Evolutionary conservation across 2,113 vertebrate species (phyloP).

Genomic region (Hylia prasina): DNA sequence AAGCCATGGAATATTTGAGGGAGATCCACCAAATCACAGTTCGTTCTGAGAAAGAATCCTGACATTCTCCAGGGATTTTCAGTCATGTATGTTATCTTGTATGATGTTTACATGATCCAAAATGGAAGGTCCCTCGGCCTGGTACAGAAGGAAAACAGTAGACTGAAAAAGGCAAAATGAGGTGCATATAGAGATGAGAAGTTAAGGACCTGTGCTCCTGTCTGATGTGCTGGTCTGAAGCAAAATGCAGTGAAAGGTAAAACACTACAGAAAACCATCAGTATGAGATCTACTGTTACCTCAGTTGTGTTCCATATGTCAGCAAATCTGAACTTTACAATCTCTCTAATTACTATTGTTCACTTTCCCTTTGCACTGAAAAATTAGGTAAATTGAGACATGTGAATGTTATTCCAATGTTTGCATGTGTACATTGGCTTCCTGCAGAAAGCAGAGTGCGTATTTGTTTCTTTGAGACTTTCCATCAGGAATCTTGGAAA

Average conservation of each 20-base stretch:
- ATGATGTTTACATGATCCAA: fast-evolving
- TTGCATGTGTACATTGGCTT: background rate
- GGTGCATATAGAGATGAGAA: background rate
- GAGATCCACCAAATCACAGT: background rate
- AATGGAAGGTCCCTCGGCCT: background rate
- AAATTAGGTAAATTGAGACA: background rate
- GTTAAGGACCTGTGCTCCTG: background rate
- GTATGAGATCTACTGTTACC: background rate
- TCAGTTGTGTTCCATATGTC: background rate
- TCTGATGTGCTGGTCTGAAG: background rate
- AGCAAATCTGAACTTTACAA: background rate
- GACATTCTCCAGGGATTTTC: background rate
- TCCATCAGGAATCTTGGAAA: background rate
- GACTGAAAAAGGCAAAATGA: background rate
- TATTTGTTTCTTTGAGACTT: background rate
- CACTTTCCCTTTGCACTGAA: background rate
- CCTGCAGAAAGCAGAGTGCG: fast-evolving
- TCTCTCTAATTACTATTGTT: background rate
- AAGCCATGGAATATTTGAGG: background rate
- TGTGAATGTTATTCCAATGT: fast-evolving
- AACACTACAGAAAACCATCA: background rate
- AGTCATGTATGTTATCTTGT: background rate
- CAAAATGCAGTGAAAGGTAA: background rate
- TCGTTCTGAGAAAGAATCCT: background rate
- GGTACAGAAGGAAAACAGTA: background rate